These are phyloP conservation scores for Perccottus glenii DNA, from an alignment of 2,113 vertebrate genomes.

Conservation along the genomic window DNA sequence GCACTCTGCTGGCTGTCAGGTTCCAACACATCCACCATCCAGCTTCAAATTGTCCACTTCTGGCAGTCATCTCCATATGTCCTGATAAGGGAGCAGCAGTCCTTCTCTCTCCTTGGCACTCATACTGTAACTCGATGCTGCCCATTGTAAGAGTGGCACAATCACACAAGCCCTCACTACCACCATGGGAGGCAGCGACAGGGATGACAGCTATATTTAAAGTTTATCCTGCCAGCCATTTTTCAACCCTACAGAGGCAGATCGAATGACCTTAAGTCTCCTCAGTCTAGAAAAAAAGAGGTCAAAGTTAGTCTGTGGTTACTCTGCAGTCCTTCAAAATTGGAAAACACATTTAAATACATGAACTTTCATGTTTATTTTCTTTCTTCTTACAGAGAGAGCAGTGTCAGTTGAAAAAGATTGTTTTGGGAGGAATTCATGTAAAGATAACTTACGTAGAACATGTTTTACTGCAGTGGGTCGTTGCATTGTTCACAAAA, in stretches of 20 bases:
- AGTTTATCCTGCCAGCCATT: constrained; percentile 46
- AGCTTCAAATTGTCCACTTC: constrained; percentile 48
- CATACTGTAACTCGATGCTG: constrained; percentile 44
- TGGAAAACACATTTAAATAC: constrained; percentile 25
- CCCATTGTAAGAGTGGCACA: constrained; percentile 65
- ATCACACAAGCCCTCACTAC: constrained; percentile 56
- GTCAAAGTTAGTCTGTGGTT: constrained; percentile 39
- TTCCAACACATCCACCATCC: constrained; percentile 44
- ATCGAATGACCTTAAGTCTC: constrained; percentile 48
- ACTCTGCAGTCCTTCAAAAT: constrained; percentile 30
- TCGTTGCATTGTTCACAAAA: neutral
- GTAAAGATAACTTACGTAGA: neutral
- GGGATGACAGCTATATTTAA: constrained; percentile 66
- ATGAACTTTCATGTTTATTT: constrained; percentile 16
- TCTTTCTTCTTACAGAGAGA: neutral
- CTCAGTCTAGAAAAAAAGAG: constrained; percentile 46
- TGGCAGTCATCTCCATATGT: constrained; percentile 54
- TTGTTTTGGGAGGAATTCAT: neutral
- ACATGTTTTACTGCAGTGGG: constrained; percentile 5
- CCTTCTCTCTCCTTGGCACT: constrained; percentile 49
- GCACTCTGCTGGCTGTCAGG: constrained; percentile 57
- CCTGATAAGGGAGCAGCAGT: constrained; percentile 44
- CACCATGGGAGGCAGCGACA: constrained; percentile 52
- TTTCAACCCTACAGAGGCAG: constrained; percentile 47
- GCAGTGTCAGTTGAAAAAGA: neutral